Evolutionary conservation across 2,797 vertebrate species (phyloP).

Genomic region (Rhynchonycteris naso): DNA sequence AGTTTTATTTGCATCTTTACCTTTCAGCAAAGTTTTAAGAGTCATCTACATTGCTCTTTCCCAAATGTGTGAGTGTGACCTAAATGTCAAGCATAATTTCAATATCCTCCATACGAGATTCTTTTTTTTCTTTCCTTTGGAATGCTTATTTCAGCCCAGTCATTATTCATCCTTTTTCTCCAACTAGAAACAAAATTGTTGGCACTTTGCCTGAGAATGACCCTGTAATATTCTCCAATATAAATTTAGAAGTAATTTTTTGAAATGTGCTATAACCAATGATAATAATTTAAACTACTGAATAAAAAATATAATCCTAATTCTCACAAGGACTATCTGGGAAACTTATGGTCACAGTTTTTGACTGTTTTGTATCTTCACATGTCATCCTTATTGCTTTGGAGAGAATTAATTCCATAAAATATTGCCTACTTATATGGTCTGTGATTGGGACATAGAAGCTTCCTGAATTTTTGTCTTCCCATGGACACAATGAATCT

Average conservation of each 20-base stretch:
- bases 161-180: neutral
- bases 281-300: neutral
- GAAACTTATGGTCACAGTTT: neutral
- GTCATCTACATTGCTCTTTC: neutral
- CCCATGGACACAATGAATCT: neutral
- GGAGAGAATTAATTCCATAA: neutral
- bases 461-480: neutral
- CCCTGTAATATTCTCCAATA: neutral
- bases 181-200: slow-evolving; percentile 4
- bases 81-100: slow-evolving; percentile 21
- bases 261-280: neutral
- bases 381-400: neutral
- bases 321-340: neutral
- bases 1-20: slow-evolving; percentile 4
- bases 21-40: slow-evolving; percentile 24
- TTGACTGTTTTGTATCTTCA: neutral
- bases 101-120: neutral
- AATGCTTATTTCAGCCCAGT: neutral
- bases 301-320: neutral
- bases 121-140: neutral
- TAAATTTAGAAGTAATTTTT: neutral
- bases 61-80: neutral
- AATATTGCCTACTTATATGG: neutral
- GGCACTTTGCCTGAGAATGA: neutral
- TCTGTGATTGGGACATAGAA: neutral